A percentile compares a stretch with the other conserved stretches of the same genome.
Evolutionary conservation across 2,113 vertebrate species (phyloP).

Genomic region (Reinhardtius hippoglossoides): DNA sequence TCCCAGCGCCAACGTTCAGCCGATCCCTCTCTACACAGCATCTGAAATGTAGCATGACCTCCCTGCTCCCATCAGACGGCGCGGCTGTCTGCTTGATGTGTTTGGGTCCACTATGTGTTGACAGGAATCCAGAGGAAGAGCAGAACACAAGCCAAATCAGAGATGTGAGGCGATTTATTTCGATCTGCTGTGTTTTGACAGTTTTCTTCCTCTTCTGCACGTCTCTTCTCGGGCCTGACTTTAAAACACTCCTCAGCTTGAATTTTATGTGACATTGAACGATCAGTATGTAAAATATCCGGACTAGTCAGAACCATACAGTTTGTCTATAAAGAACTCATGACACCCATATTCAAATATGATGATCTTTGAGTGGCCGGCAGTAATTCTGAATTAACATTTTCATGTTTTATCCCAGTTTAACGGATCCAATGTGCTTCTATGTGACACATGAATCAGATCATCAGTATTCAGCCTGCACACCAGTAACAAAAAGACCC

Average conservation of each 20-base stretch:
- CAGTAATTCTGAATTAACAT: neutral
- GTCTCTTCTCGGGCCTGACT: neutral
- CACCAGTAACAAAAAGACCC: neutral
- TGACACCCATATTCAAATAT: neutral
- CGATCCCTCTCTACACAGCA: conserved; percentile 55
- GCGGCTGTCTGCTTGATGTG: conserved; percentile 68
- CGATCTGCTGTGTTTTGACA: conserved; percentile 53
- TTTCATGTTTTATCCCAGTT: neutral
- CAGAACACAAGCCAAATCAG: conserved; percentile 38
- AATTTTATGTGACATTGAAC: conserved; percentile 43
- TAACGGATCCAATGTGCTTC: no score
- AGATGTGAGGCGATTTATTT: conserved; percentile 59
- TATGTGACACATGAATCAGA: no score
- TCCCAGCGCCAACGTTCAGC: conserved; percentile 46
- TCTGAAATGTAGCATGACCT: conserved; percentile 78
- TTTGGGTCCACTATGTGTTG: conserved; percentile 67
- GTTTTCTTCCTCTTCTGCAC: conserved; percentile 12
- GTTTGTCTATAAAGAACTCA: conserved; percentile 1
- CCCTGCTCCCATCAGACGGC: conserved; percentile 66
- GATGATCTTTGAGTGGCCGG: conserved; percentile 4
- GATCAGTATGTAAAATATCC: conserved; percentile 42
- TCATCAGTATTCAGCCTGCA: no score
- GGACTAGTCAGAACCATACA: neutral
- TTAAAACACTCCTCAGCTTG: conserved; percentile 1
- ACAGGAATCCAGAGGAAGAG: conserved; percentile 64